Evolutionary conservation across 2,797 vertebrate genomes (phyloP), one percentile per base, ranked within the genome.

Genomic region (Rhyacichthys aspro): DNA sequence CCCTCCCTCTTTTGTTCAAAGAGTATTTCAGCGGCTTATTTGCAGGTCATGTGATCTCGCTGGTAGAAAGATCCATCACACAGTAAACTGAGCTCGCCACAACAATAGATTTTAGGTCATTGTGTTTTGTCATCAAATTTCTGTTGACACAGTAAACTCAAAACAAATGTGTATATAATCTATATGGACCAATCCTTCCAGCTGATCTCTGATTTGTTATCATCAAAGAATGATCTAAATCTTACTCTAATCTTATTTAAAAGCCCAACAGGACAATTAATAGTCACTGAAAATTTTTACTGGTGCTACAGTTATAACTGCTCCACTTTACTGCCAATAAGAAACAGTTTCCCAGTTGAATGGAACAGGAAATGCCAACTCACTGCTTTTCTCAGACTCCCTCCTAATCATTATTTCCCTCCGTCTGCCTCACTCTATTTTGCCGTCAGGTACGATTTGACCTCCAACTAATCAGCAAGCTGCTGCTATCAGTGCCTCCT

Each of bases 131-230:
- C 84, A 86, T 85, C 86, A 81, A 43, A 82, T 85, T 82, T 85
- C 67, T 89, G 81, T 88, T 89, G 85, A 87, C 84, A 89, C 50
- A 47, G 70, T 85, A 88, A 83, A 89, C 86, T 68, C 76, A 68
- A 74, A 85, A 55, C 68, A 62, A 12, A 15, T 45, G 59, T 67
- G 72, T 77, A 49, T 70, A 39, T 54, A 5, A 18, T 18, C 16
- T 44, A 18, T 11, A 17, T 11, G 9, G 18, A 11, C 43, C 12
- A 19, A 45, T 45, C 9, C 19, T 19, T 14, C 39, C 11, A 41
- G 12, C 12, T 41, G 39, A 41, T 12, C 39, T 41, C 39, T 41
- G 3, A 41, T 41, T 3, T n/a, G n/a, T n/a, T n/a, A n/a, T n/a
- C n/a, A n/a, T n/a, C 39, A 41, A 8, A 41, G 7, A 41, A 41